A percentile compares a stretch with the other conserved stretches of the same genome.
Conservation (phyloP, 1,140 invertebrate genomes). For the Caenorhabditis remanei region DNA sequence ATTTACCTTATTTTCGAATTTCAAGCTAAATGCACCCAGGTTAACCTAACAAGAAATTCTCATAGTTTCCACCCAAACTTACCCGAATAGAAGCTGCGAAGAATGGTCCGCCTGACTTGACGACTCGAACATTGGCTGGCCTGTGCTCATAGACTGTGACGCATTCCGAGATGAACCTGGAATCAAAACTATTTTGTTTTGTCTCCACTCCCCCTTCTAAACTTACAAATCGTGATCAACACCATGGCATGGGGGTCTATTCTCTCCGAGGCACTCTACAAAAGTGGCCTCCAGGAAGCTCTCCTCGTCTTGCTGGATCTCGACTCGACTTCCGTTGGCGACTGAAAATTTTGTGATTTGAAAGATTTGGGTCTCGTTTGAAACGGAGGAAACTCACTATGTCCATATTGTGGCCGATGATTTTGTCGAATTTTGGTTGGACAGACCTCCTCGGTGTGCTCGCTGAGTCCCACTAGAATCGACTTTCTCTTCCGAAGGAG, state of each 20-base stretch:
- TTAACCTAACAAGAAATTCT: no score
- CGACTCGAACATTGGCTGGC: slow-evolving; percentile 42
- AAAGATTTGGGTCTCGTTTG: not conserved
- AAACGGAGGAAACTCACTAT: slow-evolving; percentile 3
- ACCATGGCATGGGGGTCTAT: slow-evolving; percentile 57
- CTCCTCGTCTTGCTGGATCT: slow-evolving; percentile 61
- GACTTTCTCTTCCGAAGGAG: slow-evolving; percentile 50
- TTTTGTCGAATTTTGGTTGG: slow-evolving; percentile 15
- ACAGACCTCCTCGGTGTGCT: slow-evolving; percentile 39
- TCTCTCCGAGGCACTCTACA: slow-evolving; percentile 49
- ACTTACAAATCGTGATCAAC: slow-evolving; percentile 57
- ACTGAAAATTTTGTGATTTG: slow-evolving; percentile 44
- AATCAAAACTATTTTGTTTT: not conserved
- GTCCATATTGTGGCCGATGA: slow-evolving; percentile 30
- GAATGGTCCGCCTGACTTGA: slow-evolving; percentile 10
- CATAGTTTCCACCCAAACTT: not conserved
- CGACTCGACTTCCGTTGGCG: slow-evolving; percentile 56
- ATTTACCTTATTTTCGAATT: no score
- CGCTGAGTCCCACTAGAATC: slow-evolving; percentile 48
- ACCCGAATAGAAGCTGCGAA: slow-evolving; percentile 44
- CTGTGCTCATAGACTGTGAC: slow-evolving; percentile 58
- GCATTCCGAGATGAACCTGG: slow-evolving; percentile 59
- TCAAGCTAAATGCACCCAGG: no score
- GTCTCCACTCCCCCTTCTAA: not conserved
- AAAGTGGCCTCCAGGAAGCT: slow-evolving; percentile 46